A percentile compares a stretch with the other conserved stretches of the same genome.
phyloP scores from a whole-genome alignment of 2,797 vertebrate genomes.

The Sebastes glaucus region DNA sequence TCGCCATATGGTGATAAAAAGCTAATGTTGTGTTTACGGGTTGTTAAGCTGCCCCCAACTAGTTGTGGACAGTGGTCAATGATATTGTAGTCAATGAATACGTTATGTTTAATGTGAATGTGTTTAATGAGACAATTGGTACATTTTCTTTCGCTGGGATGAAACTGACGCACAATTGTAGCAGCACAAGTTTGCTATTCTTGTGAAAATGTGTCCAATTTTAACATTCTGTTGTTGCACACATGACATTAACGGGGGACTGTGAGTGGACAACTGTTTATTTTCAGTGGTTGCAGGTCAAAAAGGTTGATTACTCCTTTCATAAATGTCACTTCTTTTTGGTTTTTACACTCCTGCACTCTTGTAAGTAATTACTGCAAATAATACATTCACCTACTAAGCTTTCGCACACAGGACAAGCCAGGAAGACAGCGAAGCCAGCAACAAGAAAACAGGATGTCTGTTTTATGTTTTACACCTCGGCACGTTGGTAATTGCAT shows the following conservation, averaged over 20 bases:
- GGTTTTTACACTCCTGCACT: background rate
- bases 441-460: slow-evolving; percentile 35
- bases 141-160: background rate
- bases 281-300: slow-evolving; percentile 10
- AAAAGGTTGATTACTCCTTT: slow-evolving; percentile 1
- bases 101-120: background rate
- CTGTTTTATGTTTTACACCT: slow-evolving; percentile 49
- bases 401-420: slow-evolving; percentile 2
- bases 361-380: background rate
- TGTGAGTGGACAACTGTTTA: background rate
- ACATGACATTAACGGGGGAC: background rate
- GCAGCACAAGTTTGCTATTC: background rate
- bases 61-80: background rate
- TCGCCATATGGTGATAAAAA: background rate
- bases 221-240: background rate
- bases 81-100: background rate
- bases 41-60: background rate
- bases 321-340: slow-evolving; percentile 25
- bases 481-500: slow-evolving; percentile 14
- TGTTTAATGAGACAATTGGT: background rate
- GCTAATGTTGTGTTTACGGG: background rate
- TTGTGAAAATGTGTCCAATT: background rate
- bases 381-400: background rate
- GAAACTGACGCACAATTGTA: background rate
- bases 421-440: slow-evolving; percentile 25